phyloP scores from a whole-genome alignment of 2,797 vertebrate species.

The Prunella strophiata region DNA sequence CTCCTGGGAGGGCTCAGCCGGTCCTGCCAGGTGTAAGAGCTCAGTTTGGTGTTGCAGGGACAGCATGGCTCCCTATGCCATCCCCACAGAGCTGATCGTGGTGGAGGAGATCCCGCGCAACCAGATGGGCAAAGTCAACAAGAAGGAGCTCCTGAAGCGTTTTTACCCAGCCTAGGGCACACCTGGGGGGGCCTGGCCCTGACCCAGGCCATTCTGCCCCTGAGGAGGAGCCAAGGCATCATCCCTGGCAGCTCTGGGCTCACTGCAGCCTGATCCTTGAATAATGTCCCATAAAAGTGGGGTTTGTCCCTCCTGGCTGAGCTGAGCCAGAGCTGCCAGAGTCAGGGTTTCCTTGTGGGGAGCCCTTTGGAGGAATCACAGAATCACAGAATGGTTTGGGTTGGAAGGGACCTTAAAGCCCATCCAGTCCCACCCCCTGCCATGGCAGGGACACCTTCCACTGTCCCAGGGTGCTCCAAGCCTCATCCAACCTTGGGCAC shows the following conservation, averaged over 20 bases:
- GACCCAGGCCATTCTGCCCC: fast-evolving
- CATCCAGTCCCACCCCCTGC: not conserved
- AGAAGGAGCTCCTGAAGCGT: conserved; percentile 86
- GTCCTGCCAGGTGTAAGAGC: not conserved
- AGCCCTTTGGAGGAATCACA: not conserved
- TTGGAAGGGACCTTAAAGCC: not conserved
- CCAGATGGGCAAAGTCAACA: conserved; percentile 97
- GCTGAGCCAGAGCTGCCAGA: not conserved
- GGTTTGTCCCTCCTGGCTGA: not conserved
- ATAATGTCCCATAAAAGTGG: not conserved
- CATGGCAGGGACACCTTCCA: not conserved
- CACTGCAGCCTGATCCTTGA: fast-evolving
- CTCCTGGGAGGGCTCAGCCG: not conserved
- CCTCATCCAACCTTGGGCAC: fast-evolving
- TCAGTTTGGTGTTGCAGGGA: conserved; percentile 75
- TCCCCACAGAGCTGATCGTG: conserved; percentile 88
- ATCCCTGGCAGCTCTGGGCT: not conserved
- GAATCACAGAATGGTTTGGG: not conserved
- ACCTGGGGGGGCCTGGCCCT: no score
- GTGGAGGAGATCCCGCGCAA: conserved; percentile 92
- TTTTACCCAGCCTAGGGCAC: conserved; percentile 77
- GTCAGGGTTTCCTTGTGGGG: not conserved
- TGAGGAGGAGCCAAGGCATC: fast-evolving
- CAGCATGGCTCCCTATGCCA: conserved; percentile 83
- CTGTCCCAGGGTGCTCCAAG: fast-evolving